Base-by-base conservation (phyloP, 2,888 invertebrate species). In the Antheraea assamensis region DNA sequence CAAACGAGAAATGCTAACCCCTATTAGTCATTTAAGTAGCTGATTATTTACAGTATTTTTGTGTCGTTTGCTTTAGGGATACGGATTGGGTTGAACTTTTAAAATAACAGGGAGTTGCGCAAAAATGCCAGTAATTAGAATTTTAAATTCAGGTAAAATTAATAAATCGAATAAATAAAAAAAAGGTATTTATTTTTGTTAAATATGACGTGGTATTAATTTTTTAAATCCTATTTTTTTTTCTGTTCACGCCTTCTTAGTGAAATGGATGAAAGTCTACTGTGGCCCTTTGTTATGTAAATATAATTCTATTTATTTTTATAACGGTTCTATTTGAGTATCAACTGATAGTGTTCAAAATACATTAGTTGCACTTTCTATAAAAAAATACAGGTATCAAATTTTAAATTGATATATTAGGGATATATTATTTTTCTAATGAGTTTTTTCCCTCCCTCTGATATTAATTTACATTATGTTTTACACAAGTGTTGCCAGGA, bases 251-350 rank as follows among this genome's bases (percentile, higher is more conserved):
- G 92, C 91, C 81, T 82, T 77, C 90, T 78, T 87, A 93, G 93
- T 88, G 78, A 87, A 87, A 80, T 83, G 91, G 91, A 91, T 89
- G 76, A 90, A 83, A 78, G 88, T 88, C 88, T 91, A 90, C 92
- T 91, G 92, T 88, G 91, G 91, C 74, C 91, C 92, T 66, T 84
- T 91, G 73, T 90, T 92, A 92, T 91, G 93, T 93, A 92, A 92
- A 89, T 92, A 92, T 79, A 75, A 79, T 79, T 47, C 49, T 71
- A 78, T 82, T 73, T 78, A 75, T 78, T 66, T 73, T 73, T 21
- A 52, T 55, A 31, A 31, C 3, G 27, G 31, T 21, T 21, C 58
- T 31, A 47, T 42, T 21, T 64, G 1, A 17, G 61, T 30, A 4
- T 15, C 13, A 5, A 30, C 7, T 64, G 27, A 13, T 64, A 58